These are phyloP conservation scores for Drosophila persimilis DNA, from an alignment of 1,140 invertebrate genomes.

Conservation along the genomic window DNA sequence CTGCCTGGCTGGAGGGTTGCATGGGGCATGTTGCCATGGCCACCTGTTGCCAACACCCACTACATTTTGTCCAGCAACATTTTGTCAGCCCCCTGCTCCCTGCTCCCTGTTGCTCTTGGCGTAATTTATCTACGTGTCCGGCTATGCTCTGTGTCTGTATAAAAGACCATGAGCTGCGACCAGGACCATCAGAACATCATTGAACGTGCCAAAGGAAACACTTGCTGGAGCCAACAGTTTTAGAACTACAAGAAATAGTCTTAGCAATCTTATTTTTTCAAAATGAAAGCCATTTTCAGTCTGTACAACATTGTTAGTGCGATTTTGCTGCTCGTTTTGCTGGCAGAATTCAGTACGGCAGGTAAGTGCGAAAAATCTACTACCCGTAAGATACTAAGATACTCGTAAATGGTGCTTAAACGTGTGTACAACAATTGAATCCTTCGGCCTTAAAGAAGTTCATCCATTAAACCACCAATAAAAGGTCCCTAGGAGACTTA, in stretches of 20 bases:
- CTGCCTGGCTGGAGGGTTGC: too few relatives aligned
- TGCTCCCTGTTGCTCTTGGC: constrained; percentile 18
- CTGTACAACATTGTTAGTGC: constrained; percentile 43
- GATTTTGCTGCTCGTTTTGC: constrained; percentile 53
- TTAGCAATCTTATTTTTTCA: background rate
- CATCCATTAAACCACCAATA: too few relatives aligned
- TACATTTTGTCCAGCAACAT: constrained; percentile 6
- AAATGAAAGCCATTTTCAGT: constrained; percentile 65
- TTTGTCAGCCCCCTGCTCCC: constrained; percentile 16
- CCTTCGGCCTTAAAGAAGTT: too few relatives aligned
- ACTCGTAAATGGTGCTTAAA: too few relatives aligned
- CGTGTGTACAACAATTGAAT: background rate
- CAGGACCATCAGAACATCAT: constrained; percentile 59
- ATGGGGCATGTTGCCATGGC: constrained; percentile 45
- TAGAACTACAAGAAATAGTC: background rate
- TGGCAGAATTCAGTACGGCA: constrained; percentile 57
- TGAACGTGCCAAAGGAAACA: constrained; percentile 49
- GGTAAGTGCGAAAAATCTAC: constrained; percentile 51
- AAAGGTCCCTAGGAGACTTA: too few relatives aligned
- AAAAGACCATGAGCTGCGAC: constrained; percentile 60
- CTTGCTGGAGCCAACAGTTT: constrained; percentile 8
- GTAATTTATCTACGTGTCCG: constrained; percentile 21
- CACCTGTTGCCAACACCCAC: constrained; percentile 56
- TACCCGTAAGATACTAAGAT: too few relatives aligned
- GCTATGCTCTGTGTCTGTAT: constrained; percentile 34